Percentiles rank a stretch among this genome's conserved stretches.
Evolutionary conservation across 2,797 vertebrate species (phyloP).

Genomic region (Catostomus latipinnis): DNA sequence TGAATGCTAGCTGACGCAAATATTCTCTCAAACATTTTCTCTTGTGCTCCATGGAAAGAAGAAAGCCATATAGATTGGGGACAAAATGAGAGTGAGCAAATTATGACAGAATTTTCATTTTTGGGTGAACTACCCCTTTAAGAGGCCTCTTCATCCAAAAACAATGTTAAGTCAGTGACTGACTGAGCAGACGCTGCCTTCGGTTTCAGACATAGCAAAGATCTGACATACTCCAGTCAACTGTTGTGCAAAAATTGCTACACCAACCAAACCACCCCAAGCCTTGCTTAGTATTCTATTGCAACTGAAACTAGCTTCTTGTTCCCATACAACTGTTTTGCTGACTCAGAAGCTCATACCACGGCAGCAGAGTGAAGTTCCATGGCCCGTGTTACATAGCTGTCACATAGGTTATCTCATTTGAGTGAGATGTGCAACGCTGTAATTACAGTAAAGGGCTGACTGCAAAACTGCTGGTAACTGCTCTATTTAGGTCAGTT

Average conservation of each 20-base stretch:
- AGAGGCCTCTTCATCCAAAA: too few species aligned
- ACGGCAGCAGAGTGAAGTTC: neutral
- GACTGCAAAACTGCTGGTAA: slow-evolving; percentile 77
- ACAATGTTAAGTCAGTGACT: too few species aligned
- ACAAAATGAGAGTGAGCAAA: too few species aligned
- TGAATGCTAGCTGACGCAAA: too few species aligned
- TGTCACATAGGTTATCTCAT: slow-evolving; percentile 47
- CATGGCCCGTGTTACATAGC: slow-evolving; percentile 40
- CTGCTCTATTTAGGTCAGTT: slow-evolving; percentile 77
- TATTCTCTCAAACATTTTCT: too few species aligned
- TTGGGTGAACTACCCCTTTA: too few species aligned
- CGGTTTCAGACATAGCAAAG: too few species aligned
- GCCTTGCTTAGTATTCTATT: slow-evolving; percentile 36
- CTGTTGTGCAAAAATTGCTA: slow-evolving; percentile 36
- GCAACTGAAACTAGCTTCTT: slow-evolving; percentile 44
- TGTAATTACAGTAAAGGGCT: slow-evolving; percentile 75
- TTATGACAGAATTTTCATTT: too few species aligned
- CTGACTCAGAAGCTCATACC: slow-evolving; percentile 44
- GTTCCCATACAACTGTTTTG: slow-evolving; percentile 39
- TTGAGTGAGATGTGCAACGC: slow-evolving; percentile 66
- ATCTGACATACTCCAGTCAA: neutral
- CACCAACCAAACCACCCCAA: slow-evolving; percentile 38
- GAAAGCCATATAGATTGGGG: too few species aligned
- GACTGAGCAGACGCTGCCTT: too few species aligned
- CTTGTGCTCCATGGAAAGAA: too few species aligned